Base-by-base conservation (phyloP, 2,797 vertebrate genomes). In the Apodemus agrarius region DNA sequence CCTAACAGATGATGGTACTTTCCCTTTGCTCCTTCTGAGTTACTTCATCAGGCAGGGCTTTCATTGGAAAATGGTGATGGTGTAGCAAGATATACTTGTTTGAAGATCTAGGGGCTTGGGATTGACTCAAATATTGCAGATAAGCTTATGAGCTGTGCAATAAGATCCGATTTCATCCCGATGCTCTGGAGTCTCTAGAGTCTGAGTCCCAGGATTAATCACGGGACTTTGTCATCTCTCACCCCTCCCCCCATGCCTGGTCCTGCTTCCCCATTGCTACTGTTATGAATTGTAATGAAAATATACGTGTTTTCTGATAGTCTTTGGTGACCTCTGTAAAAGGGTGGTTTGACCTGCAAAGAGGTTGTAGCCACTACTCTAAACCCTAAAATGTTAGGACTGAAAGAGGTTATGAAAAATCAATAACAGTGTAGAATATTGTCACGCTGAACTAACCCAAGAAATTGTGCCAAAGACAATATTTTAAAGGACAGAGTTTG, bases 401-500 rank as follows among this genome's bases (percentile, higher is more conserved):
- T 54, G 12, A 90, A 94, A 92, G 31, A 81, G 21, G 83, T n/a
- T 69, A 86, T 86, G 54, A 93, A 96, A 96, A 95, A 86, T 61
- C 37, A 97, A 40, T 69, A 90, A 8, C 29, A 72, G n/a, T 22
- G 8, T 90, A 57, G 29, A 84, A 82, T 93, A 67, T 3, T 81
- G 40, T 94, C 78, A 63, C 16, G 49, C 43, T 69, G 57, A 94
- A 79, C 31, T 93, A 93, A 69, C 21, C 65, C 24, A 89, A 78
- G 37, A 96, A 95, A 19, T 54, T 37, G 2, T 80, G 78, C 65
- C 67, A 88, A 95, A 90, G 67, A 78, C 29, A 93, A 89, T 91
- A 89, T 83, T 83, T 84, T 46, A 90, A 96, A 97, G 69, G 63
- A 89, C 93, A 46, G 26, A 82, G 90, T 95, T 84, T 11, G 0